phyloP scores from a whole-genome alignment of 2,888 invertebrate species.

The Melinaea menophilus region DNA sequence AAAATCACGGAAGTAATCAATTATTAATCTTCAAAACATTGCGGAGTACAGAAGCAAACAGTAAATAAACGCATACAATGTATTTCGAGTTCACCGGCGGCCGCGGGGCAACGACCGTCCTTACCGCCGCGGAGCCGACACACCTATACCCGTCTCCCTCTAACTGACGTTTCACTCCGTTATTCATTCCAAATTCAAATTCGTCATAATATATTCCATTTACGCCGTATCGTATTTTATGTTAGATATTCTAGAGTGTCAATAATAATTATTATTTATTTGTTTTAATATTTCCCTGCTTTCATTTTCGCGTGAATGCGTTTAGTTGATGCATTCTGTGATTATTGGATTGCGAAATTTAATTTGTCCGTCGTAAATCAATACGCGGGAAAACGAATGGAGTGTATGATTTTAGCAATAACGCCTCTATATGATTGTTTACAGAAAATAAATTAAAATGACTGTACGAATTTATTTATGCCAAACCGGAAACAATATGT shows the following conservation, averaged over 20 bases:
- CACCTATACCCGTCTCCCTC: conserved; percentile 57
- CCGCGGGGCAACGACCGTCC: conserved; percentile 77
- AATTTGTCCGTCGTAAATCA: conserved; percentile 30
- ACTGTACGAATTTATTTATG: neutral
- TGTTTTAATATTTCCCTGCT: conserved; percentile 16
- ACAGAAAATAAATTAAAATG: neutral
- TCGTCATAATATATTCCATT: conserved; percentile 35
- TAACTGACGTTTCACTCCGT: conserved; percentile 48
- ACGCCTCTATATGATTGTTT: neutral
- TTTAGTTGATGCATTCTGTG: conserved; percentile 22
- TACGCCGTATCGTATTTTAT: conserved; percentile 25
- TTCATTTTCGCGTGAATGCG: conserved; percentile 30
- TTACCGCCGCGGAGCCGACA: conserved; percentile 67
- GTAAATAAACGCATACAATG: conserved; percentile 58
- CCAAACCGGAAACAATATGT: neutral
- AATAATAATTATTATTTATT: conserved; percentile 17
- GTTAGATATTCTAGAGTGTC: conserved; percentile 20
- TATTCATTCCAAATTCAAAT: conserved; percentile 45
- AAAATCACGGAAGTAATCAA: conserved; percentile 40
- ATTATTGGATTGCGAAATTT: conserved; percentile 30
- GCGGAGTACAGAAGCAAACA: conserved; percentile 35
- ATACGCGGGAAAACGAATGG: conserved; percentile 26
- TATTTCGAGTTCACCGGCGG: conserved; percentile 76
- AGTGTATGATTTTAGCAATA: neutral
- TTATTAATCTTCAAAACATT: conserved; percentile 39